Conservation (phyloP, 2,797 vertebrate species). For the Rallus crepitans region DNA sequence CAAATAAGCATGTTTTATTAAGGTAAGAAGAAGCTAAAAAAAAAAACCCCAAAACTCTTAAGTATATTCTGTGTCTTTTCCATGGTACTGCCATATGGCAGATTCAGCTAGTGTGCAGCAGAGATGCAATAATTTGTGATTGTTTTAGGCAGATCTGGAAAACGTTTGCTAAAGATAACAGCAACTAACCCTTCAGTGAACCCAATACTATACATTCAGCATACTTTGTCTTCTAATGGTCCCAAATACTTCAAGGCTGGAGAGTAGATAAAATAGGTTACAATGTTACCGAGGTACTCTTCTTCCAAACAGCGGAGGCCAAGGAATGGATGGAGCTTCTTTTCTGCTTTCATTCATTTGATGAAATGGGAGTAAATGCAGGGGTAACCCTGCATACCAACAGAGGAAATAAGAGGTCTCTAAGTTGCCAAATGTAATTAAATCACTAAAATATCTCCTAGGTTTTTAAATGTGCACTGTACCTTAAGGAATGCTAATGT, state of each 20-base stretch:
- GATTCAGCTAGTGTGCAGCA: not conserved
- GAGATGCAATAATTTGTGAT: slow-evolving; percentile 29
- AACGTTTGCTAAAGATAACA: slow-evolving; percentile 14
- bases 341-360: not conserved
- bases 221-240: not conserved
- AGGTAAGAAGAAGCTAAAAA: slow-evolving; percentile 5
- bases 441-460: not conserved
- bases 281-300: not conserved
- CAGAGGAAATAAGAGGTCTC: not conserved
- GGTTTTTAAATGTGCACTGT: not conserved
- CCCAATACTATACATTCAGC: not conserved
- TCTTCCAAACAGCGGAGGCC: not conserved
- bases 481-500: not conserved
- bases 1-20: slow-evolving; percentile 21
- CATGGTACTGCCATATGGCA: not conserved
- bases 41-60: not conserved
- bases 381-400: not conserved
- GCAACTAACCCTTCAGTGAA: slow-evolving; percentile 5
- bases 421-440: not conserved
- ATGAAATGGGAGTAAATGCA: not conserved
- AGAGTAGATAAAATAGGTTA: not conserved
- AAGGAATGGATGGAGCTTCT: not conserved
- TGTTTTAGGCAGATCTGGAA: slow-evolving; percentile 4
- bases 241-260: not conserved
- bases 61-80: slow-evolving; percentile 2